Evolutionary conservation across 2,113 vertebrate genomes (phyloP), one percentile per base, ranked within the genome.

Genomic region (Chamaetylas fuelleborni): DNA sequence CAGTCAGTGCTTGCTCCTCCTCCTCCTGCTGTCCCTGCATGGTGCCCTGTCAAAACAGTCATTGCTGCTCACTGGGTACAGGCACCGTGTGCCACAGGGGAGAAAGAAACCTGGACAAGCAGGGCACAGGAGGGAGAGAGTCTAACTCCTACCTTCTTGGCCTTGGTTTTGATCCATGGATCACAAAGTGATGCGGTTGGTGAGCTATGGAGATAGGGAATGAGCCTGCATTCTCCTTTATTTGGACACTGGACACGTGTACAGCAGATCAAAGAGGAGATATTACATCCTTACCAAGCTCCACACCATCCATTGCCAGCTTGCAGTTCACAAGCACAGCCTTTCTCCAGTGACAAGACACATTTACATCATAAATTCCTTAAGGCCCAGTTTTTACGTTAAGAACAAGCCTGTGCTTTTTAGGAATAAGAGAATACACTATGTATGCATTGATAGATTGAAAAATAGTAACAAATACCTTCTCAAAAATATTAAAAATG

Each of bases 1-100:
- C 64, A 84, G 51, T 9, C 20, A 40, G 36, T 4, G 2, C 17
- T 61, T n/a, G 40, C 33, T 83, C 43, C 50, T 36, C 26, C 19
- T 76, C 34, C 20, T 56, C 14, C 36, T 48, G 24, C 17, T 54
- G 38, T 34, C 43, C 38, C 67, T 72, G 12, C 0, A 0, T 5
- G n/a, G 31, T n/a, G 45, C 17, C n/a, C 51, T 43, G 12, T 36
- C 74, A 67, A 85, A 92, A 38, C 6, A 36, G 17, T 8, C 64
- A 36, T 7, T 84, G 40, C 22, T 92, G 33, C 26, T 38, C 43
- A 24, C 47, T 34, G 33, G 25, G 29, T 47, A 33, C 12, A 56
- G 60, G 18, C 45, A 72, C 10, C 0, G 0, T 24, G 56, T 38
- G 43, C 48, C 54, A 62, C 26, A 26, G 9, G 3, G 42, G 4